Evolutionary conservation across 2,113 vertebrate species (phyloP).

Genomic region (Pipra filicauda): DNA sequence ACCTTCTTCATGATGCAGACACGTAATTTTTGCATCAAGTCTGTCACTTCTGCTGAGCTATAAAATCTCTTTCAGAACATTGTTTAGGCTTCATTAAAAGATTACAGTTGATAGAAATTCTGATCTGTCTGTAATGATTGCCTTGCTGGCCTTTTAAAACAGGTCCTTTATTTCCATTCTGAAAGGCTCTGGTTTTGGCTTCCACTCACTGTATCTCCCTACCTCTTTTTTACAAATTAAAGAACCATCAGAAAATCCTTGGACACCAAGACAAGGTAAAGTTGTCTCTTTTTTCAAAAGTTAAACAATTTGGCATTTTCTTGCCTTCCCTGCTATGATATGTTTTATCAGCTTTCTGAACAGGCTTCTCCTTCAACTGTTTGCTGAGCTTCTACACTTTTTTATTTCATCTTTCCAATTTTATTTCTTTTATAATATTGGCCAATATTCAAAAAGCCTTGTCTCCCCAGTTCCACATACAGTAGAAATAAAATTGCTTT

Average conservation of each 20-base stretch:
- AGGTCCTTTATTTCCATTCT: background rate
- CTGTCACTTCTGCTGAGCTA: background rate
- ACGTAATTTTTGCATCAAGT: constrained; percentile 15
- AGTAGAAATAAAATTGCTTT: background rate
- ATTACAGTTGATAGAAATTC: background rate
- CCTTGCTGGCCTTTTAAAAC: background rate
- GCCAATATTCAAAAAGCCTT: background rate
- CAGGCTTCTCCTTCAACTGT: background rate
- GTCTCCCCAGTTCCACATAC: background rate
- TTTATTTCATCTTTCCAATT: background rate
- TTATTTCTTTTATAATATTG: background rate
- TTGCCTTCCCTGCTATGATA: background rate
- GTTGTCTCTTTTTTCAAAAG: background rate
- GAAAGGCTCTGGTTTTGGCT: background rate
- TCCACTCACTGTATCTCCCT: background rate
- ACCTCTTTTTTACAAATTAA: background rate
- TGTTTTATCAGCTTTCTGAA: background rate
- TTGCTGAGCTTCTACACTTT: background rate
- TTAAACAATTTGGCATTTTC: background rate
- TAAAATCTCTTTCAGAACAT: background rate
- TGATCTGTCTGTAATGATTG: background rate
- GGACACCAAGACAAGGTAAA: background rate
- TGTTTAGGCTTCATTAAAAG: constrained; percentile 27
- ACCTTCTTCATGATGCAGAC: background rate
- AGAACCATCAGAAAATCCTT: background rate